phyloP scores from a whole-genome alignment of 2,888 invertebrate species.

The Melikaiella ostensackeni region DNA sequence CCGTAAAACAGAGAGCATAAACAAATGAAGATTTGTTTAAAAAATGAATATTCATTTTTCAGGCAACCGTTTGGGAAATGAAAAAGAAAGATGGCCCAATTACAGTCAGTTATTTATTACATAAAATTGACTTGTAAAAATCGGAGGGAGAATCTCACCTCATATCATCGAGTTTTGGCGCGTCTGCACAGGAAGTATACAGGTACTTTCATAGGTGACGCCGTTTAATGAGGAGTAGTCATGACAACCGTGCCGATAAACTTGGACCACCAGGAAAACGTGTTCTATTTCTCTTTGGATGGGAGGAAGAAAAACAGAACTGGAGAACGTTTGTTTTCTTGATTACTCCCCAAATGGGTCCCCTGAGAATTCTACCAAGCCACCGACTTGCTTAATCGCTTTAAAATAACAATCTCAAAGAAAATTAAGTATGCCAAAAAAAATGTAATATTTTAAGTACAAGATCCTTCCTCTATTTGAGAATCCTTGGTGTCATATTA shows the following conservation, averaged over 20 bases:
- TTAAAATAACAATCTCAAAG: not conserved
- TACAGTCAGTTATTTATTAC: too few relatives aligned
- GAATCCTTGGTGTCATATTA: not conserved
- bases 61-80: too few relatives aligned
- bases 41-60: too few relatives aligned
- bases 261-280: not conserved
- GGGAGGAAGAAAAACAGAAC: slow-evolving; percentile 1
- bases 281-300: not conserved
- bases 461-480: too few relatives aligned
- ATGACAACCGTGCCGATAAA: slow-evolving; percentile 27
- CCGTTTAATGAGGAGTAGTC: slow-evolving; percentile 20
- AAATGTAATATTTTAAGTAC: not conserved
- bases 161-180: not conserved
- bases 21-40: too few relatives aligned
- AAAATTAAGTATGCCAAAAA: not conserved
- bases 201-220: slow-evolving; percentile 3
- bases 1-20: too few relatives aligned
- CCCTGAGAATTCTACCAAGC: not conserved
- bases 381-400: not conserved
- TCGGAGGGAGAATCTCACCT: not conserved
- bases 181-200: not conserved
- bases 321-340: slow-evolving; percentile 8
- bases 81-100: too few relatives aligned
- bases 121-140: not conserved
- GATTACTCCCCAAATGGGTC: slow-evolving; percentile 8